phyloP scores from a whole-genome alignment of 2,888 invertebrate genomes.

The Falcaria lacertinaria region DNA sequence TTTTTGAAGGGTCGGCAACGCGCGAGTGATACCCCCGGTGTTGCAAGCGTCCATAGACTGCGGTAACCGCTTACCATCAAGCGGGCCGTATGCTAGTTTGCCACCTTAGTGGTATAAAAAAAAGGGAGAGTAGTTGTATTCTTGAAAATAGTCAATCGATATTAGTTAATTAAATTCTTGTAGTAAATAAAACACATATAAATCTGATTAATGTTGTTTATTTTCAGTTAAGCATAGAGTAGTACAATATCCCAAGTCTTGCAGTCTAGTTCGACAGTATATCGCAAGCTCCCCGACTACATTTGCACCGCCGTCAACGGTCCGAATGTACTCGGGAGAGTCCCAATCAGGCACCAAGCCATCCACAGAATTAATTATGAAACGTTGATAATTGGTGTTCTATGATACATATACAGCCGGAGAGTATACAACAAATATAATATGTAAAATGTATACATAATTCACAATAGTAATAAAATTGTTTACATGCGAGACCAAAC shows the following conservation, averaged over 20 bases:
- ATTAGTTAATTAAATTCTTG: too few relatives aligned
- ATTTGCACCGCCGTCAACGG: too few relatives aligned
- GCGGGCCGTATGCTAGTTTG: too few relatives aligned
- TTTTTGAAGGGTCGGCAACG: too few relatives aligned
- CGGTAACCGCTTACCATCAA: too few relatives aligned
- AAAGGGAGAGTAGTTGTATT: too few relatives aligned
- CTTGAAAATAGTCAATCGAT: too few relatives aligned
- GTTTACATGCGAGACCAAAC: slow-evolving; percentile 32
- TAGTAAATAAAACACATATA: slow-evolving; percentile 22
- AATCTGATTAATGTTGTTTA: slow-evolving; percentile 73
- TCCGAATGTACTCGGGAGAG: too few relatives aligned
- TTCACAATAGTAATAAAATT: slow-evolving; percentile 29
- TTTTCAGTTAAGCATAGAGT: slow-evolving; percentile 79
- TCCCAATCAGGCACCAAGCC: slow-evolving; percentile 53
- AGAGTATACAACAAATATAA: slow-evolving; percentile 29
- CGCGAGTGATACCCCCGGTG: too few relatives aligned
- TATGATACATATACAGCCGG: slow-evolving; percentile 30
- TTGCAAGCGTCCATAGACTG: too few relatives aligned
- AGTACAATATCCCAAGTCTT: slow-evolving; percentile 71
- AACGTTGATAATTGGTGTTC: slow-evolving; percentile 33
- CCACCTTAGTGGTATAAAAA: too few relatives aligned
- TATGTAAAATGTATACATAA: slow-evolving; percentile 22
- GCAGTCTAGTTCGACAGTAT: slow-evolving; percentile 63
- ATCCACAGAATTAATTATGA: slow-evolving; percentile 39
- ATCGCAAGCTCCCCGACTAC: too few relatives aligned